Evolutionary conservation across 2,113 vertebrate genomes (phyloP), one percentile per base, ranked within the genome.

Genomic region (Erpornis zantholeuca): DNA sequence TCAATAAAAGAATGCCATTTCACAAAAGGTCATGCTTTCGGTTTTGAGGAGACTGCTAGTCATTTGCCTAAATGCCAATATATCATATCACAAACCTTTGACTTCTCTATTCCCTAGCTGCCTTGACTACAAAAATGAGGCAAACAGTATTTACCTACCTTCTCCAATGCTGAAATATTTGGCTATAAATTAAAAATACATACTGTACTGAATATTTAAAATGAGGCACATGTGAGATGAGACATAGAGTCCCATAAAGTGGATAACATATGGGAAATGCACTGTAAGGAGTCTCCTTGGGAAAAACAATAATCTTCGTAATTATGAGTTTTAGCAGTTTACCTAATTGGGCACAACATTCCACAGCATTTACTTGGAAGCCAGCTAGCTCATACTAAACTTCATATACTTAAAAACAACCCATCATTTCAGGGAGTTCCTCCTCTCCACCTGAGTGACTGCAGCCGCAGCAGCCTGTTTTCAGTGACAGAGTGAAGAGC

Each of bases 1-100:
- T 95, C 91, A 91, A 94, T 90, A 93, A 86, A 90, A 90, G 42
- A 85, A 88, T 85, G 88, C 59, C 89, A 91, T 91, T 96, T 96
- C 79, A 66, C 59, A 61, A 96, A 96, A 96, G 95, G 93, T 95
- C 94, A 83, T 33, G 71, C 85, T 91, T 94, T 88, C 87, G 80
- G 91, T 90, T 94, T 87, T 86, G 79, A 90, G 88, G 17, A 77
- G 76, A 57, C 75, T 80, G 85, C 82, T 88, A 86, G 79, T 92
- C 87, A 93, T 84, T 87, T 92, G 70, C 57, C 63, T 86, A 96
- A 95, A 95, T 86, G 87, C 42, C 93, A 94, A 75, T 93, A 88
- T 31, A 80, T 87, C 81, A 57, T 50, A 54, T 28, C 71, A 53
- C 63, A 91, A 91, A 85, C 42, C 93, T 90, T 27, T 91, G 89